Evolutionary conservation across 2,888 invertebrate species (phyloP).

Genomic region (Aphrophora alni): DNA sequence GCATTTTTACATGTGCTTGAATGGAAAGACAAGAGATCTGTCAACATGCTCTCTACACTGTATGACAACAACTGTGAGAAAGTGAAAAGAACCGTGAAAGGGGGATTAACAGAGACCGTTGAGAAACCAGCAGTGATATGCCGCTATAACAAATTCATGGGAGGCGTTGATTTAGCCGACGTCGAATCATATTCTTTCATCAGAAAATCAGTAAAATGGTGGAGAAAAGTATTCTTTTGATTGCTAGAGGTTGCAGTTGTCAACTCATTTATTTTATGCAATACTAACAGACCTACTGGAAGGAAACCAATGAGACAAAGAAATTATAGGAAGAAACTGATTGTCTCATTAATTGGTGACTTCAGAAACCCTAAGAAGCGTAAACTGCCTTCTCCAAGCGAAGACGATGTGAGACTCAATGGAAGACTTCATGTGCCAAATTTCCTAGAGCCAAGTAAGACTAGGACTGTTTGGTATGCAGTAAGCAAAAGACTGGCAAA

Average conservation of each 20-base stretch:
- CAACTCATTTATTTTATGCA: background rate
- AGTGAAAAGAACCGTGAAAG: constrained; percentile 13
- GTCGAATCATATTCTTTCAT: constrained; percentile 1
- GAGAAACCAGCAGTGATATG: constrained; percentile 11
- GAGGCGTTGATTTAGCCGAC: constrained; percentile 20
- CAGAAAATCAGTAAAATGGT: constrained; percentile 12
- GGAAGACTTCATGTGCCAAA: constrained; percentile 19
- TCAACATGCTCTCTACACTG: constrained; percentile 2
- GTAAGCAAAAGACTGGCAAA: constrained; percentile 31
- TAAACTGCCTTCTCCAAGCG: background rate
- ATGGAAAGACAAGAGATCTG: constrained; percentile 21
- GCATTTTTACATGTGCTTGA: constrained; percentile 1
- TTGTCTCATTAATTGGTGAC: constrained; percentile 15
- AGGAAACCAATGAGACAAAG: background rate
- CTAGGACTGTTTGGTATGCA: background rate
- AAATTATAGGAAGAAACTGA: background rate
- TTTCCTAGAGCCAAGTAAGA: background rate
- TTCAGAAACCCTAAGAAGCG: constrained; percentile 8
- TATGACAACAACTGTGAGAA: constrained; percentile 3
- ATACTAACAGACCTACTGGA: constrained; percentile 16
- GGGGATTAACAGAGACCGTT: constrained; percentile 10
- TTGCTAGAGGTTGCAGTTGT: constrained; percentile 12
- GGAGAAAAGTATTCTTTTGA: too few species aligned
- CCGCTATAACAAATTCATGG: constrained; percentile 13
- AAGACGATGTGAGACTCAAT: constrained; percentile 6